Base-by-base conservation (phyloP, 2,888 invertebrate genomes). In the Sminthurinus aureus region DNA sequence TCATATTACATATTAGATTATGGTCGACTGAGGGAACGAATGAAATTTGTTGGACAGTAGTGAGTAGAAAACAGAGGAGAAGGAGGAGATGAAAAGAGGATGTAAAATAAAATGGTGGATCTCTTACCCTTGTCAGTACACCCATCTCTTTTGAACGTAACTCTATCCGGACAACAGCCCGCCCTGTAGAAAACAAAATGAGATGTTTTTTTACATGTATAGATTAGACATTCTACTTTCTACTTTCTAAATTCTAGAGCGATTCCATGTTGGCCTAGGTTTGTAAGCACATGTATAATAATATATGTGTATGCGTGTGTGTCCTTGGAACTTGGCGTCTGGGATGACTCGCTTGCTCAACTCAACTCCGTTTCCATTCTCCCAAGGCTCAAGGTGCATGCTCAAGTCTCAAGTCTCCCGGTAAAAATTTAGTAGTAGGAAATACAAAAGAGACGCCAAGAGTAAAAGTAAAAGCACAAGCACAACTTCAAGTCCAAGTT, bases 131-230 rank as follows among this genome's bases (percentile, higher is more conserved):
- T 79, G 73, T 84, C 84, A 15, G 81, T 83, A 83, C 89, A 89
- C 11, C 91, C 92, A 83, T 90, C 90, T 58, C 75, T 74, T 20
- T 84, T 84, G 12, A 90, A 85, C 6, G 91, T 91, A 84, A 89
- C 89, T 52, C 90, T 91, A 88, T 92, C 92, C 38, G 90, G 90
- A 87, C 92, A 92, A 88, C 92, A 92, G 20, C 92, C 92, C 89
- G 89, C 91, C 83, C 89, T 87, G 74, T 24, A 77, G 77, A 77
- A 51, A 51, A 77, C 22, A 77, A 77, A 77, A 52, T 58, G 77
- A 58, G 58, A 58, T 52, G 24, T 58, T 58, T 22, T 77, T 58
- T 58, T 58, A 77, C 38, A 38, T 38, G 38, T 6, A 38, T 6
- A 38, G 38, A 38, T 38, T 38, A 38, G 1, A 38, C 38, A 38